Percentiles rank a stretch among this genome's conserved stretches.
phyloP scores from a whole-genome alignment of 2,113 vertebrate genomes.

The Pseudorhombus dupliciocellatus region DNA sequence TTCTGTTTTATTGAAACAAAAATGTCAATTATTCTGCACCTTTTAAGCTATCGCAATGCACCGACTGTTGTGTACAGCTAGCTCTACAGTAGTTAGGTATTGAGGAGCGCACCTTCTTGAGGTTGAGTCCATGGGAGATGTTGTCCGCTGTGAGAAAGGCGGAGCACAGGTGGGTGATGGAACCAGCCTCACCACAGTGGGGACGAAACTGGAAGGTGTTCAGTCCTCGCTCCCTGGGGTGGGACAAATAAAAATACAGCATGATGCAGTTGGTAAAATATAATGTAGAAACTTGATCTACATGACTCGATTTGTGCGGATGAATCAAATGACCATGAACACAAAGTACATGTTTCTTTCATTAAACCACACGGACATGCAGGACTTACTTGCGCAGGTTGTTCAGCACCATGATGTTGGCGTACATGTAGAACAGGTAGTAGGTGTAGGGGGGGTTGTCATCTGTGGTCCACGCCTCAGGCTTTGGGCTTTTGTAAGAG shows the following conservation, averaged over 20 bases:
- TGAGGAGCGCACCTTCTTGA: constrained; percentile 88
- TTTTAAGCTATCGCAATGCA: background rate
- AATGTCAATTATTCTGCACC: background rate
- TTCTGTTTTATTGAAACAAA: background rate
- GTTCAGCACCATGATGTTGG: constrained; percentile 99
- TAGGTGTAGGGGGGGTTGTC: constrained; percentile 97
- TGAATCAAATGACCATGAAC: too few species aligned
- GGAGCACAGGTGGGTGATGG: constrained; percentile 97
- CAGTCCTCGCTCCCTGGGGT: constrained; percentile 88
- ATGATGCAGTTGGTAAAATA: background rate
- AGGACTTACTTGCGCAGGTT: constrained; percentile 91
- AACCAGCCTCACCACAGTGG: constrained; percentile 97
- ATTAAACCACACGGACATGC: background rate
- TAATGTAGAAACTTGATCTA: too few species aligned
- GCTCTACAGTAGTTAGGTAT: background rate
- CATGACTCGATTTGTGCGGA: too few species aligned
- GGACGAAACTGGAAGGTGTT: constrained; percentile 96
- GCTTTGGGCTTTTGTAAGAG: constrained; percentile 93
- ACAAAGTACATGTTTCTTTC: too few species aligned
- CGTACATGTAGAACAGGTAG: constrained; percentile 98
- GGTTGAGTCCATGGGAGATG: constrained; percentile 96
- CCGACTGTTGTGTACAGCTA: background rate
- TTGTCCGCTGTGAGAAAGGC: constrained; percentile 97
- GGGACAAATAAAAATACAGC: background rate
- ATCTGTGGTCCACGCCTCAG: constrained; percentile 89